phyloP scores from a whole-genome alignment of 1,140 invertebrate species.

The Drosophila nigrodunni region DNA sequence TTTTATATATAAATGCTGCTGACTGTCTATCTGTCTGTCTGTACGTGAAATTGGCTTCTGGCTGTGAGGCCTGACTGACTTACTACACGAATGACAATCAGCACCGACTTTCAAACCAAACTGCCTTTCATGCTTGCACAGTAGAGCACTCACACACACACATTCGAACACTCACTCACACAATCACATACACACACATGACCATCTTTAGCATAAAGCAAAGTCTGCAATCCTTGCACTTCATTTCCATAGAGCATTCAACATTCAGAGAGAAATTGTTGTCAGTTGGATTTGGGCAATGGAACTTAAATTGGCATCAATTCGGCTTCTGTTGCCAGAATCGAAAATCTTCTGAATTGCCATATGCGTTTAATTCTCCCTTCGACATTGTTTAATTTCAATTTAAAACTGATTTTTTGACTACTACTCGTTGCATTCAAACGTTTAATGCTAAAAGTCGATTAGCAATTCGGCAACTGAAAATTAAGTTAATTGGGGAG shows the following conservation, averaged over 20 bases:
- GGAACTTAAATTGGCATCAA: constrained; percentile 38
- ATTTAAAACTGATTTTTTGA: background rate
- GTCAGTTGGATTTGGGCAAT: constrained; percentile 22
- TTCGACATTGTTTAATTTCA: background rate
- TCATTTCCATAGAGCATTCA: constrained; percentile 47
- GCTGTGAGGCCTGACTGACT: constrained; percentile 31
- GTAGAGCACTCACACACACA: background rate
- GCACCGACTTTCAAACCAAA: constrained; percentile 24
- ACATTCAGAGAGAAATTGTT: constrained; percentile 16
- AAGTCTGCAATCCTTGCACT: constrained; percentile 48
- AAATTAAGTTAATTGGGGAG: background rate
- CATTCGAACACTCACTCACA: too few relatives aligned
- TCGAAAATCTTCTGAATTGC: background rate
- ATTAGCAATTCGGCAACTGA: background rate
- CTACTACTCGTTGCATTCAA: background rate
- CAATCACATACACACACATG: constrained; percentile 5
- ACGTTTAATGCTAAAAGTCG: background rate
- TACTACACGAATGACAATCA: constrained; percentile 44
- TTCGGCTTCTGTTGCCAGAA: constrained; percentile 31
- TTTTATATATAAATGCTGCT: constrained; percentile 27
- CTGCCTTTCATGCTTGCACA: constrained; percentile 13
- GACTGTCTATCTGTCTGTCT: constrained; percentile 20
- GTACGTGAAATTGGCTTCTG: constrained; percentile 37
- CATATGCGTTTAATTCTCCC: background rate
- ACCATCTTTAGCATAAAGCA: constrained; percentile 30